Conservation (phyloP, 92 coral and sea anemone genomes). For the Ricordea florida region DNA sequence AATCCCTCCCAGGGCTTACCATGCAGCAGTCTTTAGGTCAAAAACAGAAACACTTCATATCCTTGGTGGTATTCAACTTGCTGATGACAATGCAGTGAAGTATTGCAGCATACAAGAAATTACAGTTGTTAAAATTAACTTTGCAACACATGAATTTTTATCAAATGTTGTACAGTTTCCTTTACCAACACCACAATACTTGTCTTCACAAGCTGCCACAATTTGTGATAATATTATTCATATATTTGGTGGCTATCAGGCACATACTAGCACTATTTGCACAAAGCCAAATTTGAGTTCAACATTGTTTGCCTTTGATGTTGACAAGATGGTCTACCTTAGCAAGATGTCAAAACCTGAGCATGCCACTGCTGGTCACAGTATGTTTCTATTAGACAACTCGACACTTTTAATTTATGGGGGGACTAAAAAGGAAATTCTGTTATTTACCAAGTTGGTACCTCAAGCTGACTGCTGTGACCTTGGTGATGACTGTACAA, state of each 20-base stretch:
- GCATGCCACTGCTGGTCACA: constrained; percentile 42
- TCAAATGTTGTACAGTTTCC: background rate
- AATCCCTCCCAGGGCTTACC: constrained; percentile 24
- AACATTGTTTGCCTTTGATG: constrained; percentile 17
- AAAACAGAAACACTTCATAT: background rate
- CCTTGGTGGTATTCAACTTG: constrained; percentile 5
- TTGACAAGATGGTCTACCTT: constrained; percentile 11
- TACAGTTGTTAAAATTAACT: constrained; percentile 4
- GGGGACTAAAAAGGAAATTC: constrained; percentile 24
- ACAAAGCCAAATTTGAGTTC: constrained; percentile 22
- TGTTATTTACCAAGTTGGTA: constrained; percentile 11
- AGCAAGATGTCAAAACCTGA: background rate
- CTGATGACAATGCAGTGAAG: background rate
- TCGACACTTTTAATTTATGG: constrained; percentile 36
- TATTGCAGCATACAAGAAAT: constrained; percentile 6
- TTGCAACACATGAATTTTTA: background rate
- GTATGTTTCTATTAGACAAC: constrained; percentile 18
- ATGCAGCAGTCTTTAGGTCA: background rate
- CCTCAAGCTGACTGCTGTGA: constrained; percentile 40
- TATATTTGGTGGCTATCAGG: constrained; percentile 41
- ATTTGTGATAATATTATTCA: constrained; percentile 23
- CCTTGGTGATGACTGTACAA: constrained; percentile 15
- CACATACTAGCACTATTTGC: background rate
- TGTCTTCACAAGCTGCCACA: constrained; percentile 8
- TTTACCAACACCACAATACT: background rate